Percentiles rank a stretch among this genome's conserved stretches.
These are phyloP conservation scores for Ophioninae sp. DNA, from an alignment of 2,888 invertebrate genomes.

Conservation along the genomic window DNA sequence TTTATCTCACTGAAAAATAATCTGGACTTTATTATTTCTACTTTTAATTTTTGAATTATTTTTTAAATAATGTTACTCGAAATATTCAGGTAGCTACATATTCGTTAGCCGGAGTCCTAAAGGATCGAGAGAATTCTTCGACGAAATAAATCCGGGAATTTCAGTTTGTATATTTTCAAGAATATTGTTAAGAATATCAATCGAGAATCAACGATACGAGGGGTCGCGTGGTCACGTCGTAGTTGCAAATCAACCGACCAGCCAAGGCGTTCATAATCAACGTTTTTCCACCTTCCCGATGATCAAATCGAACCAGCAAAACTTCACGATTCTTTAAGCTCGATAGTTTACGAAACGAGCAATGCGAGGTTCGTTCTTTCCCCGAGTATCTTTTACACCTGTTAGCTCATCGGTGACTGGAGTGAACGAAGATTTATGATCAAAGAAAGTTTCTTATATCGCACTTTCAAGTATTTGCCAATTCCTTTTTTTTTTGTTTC, in stretches of 20 bases:
- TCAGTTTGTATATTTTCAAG: neutral
- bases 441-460: slow-evolving; percentile 34
- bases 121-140: neutral
- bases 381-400: slow-evolving; percentile 38
- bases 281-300: neutral
- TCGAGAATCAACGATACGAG: neutral
- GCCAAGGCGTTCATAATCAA: neutral
- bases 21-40: no score
- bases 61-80: no score
- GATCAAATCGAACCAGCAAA: neutral
- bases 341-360: slow-evolving; percentile 29
- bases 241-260: neutral
- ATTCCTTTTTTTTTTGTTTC: slow-evolving; percentile 11
- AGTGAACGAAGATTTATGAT: slow-evolving; percentile 45
- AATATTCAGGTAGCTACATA: neutral
- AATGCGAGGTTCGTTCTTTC: neutral
- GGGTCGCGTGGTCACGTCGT: neutral
- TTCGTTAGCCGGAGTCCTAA: neutral
- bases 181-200: neutral
- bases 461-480: neutral
- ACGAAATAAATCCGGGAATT: neutral
- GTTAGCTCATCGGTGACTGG: slow-evolving; percentile 24
- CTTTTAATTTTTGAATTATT: no score
- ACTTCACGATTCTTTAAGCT: neutral
- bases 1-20: no score